These are phyloP conservation scores for Pelvicachromis taeniatus DNA, from an alignment of 2,113 vertebrate genomes.

Conservation along the genomic window DNA sequence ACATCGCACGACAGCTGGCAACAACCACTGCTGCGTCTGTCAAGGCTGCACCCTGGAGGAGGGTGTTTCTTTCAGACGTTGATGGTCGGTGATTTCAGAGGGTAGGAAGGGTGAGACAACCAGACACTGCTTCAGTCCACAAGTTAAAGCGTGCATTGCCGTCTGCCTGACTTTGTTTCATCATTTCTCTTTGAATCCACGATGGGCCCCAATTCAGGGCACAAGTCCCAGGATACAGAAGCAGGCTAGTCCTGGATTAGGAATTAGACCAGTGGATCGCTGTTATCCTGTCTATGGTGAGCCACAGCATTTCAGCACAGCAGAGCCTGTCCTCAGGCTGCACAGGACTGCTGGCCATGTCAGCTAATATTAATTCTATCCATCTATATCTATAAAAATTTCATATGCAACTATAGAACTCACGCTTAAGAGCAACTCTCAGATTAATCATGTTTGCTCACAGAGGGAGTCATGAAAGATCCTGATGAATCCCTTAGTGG, in stretches of 20 bases:
- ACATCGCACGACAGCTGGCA: conserved; percentile 44
- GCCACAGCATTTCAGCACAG: not conserved
- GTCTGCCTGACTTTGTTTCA: not conserved
- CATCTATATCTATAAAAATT: not conserved
- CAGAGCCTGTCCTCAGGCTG: not conserved
- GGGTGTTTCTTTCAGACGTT: not conserved
- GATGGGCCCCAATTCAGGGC: not conserved
- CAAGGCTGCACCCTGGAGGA: not conserved
- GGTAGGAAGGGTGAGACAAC: not conserved
- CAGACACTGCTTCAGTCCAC: not conserved
- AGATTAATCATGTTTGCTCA: not conserved
- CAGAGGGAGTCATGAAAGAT: not conserved
- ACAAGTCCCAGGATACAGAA: not conserved
- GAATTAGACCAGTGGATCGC: not conserved
- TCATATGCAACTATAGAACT: not conserved
- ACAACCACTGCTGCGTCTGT: not conserved
- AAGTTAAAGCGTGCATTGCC: not conserved
- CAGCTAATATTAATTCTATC: not conserved
- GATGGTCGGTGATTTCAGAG: not conserved
- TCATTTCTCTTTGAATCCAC: not conserved
- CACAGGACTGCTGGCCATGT: not conserved
- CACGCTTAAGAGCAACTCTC: not conserved
- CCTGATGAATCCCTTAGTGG: not conserved
- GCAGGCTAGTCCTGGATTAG: conserved; percentile 26
- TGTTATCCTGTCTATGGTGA: not conserved